Percentiles rank a stretch among this genome's conserved stretches.
phyloP scores from a whole-genome alignment of 2,797 vertebrate species.

The Balearica regulorum region DNA sequence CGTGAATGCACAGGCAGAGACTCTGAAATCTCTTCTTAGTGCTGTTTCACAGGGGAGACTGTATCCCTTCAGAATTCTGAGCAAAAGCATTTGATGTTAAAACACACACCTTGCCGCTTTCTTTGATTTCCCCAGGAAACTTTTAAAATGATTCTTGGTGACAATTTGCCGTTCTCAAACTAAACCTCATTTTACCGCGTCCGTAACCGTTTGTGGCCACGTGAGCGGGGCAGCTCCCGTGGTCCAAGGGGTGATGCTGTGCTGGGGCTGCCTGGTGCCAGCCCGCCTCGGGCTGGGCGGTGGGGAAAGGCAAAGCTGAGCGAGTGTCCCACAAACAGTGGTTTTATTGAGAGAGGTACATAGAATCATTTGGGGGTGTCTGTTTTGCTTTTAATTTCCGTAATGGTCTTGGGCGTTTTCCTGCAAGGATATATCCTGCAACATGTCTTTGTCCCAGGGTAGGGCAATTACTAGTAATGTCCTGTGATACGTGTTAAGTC shows the following conservation, averaged over 20 bases:
- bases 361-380: not conserved
- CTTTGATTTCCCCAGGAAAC: not conserved
- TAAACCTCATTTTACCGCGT: not conserved
- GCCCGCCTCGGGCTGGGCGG: no score
- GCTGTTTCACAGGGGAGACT: not conserved
- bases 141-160: not conserved
- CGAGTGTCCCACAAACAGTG: rapidly evolving
- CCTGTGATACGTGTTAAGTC: not conserved
- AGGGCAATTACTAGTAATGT: not conserved
- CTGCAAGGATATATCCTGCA: not conserved
- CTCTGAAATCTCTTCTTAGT: not conserved
- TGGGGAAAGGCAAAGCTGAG: not conserved
- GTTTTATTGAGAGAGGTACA: not conserved
- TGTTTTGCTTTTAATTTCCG: not conserved
- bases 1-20: not conserved
- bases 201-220: rapidly evolving
- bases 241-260: rapidly evolving
- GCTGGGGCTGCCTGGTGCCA: not conserved
- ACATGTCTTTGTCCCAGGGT: not conserved
- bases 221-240: rapidly evolving
- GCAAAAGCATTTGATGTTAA: not conserved
- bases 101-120: not conserved
- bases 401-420: rapidly evolving
- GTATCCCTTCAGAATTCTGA: not conserved
- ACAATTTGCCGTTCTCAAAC: not conserved